Evolutionary conservation across 2,113 vertebrate species (phyloP).

Genomic region (Prochilodus magdalenae): DNA sequence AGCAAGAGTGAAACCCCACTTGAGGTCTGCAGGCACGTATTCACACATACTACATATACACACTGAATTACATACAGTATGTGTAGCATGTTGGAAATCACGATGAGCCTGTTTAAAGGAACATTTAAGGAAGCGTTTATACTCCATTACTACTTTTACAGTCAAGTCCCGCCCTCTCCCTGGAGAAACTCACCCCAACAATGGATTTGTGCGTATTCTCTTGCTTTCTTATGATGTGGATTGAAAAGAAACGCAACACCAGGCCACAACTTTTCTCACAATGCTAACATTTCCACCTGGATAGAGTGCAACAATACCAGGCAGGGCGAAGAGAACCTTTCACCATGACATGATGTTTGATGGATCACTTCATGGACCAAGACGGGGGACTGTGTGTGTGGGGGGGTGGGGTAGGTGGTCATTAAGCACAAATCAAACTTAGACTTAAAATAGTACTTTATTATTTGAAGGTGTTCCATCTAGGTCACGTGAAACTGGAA

Average conservation of each 20-base stretch:
- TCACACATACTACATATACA: background rate
- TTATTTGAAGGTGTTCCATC: background rate
- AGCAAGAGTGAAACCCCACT: slow-evolving; percentile 6
- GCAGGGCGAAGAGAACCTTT: slow-evolving; percentile 10
- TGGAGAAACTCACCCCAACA: slow-evolving; percentile 22
- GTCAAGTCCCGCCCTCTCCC: background rate
- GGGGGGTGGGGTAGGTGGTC: background rate
- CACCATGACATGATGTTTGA: background rate
- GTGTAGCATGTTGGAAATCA: background rate
- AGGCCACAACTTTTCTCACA: slow-evolving; percentile 46
- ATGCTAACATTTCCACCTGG: slow-evolving; percentile 54
- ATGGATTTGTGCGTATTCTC: slow-evolving; percentile 32
- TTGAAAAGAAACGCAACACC: slow-evolving; percentile 49
- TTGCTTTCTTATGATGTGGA: slow-evolving; percentile 35
- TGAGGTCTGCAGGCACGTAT: background rate
- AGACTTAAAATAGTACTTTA: background rate
- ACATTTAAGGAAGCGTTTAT: background rate
- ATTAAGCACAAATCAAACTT: background rate
- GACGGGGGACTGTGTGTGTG: background rate
- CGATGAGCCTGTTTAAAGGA: background rate
- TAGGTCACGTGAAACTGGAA: background rate
- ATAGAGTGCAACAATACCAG: slow-evolving; percentile 2
- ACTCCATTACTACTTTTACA: background rate
- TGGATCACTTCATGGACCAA: background rate
- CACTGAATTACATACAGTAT: background rate